phyloP scores from a whole-genome alignment of 2,113 vertebrate genomes.

The Struthio camelus region DNA sequence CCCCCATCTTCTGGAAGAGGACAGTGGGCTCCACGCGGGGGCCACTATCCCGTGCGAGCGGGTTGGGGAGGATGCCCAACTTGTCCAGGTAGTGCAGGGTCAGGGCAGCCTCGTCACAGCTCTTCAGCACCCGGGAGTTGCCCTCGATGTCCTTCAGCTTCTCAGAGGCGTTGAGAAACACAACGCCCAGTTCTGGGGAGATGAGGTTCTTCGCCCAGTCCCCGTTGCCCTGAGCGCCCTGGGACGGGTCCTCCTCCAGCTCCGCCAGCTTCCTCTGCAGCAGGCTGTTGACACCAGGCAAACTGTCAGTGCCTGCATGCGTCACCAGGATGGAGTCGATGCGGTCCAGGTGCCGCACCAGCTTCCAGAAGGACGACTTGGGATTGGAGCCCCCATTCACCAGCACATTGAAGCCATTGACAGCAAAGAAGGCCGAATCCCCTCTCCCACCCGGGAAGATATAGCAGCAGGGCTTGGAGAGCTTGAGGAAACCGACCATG shows the following conservation, averaged over 20 bases:
- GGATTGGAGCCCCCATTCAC: slow-evolving; percentile 91
- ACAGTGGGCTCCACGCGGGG: slow-evolving; percentile 79
- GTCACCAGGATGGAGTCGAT: slow-evolving; percentile 92
- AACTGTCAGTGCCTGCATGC: slow-evolving; percentile 87
- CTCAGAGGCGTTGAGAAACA: slow-evolving; percentile 87
- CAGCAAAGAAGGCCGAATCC: slow-evolving; percentile 90
- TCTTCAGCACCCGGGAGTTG: slow-evolving; percentile 70
- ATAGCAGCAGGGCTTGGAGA: slow-evolving; percentile 95
- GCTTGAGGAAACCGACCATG: slow-evolving; percentile 90
- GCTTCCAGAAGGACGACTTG: slow-evolving; percentile 93
- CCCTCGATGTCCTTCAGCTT: slow-evolving; percentile 68
- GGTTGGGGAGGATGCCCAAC: slow-evolving; percentile 79
- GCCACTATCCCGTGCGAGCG: slow-evolving; percentile 68
- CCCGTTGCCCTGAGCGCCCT: slow-evolving; percentile 68
- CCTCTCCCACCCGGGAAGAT: slow-evolving; percentile 92
- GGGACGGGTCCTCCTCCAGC: slow-evolving; percentile 77
- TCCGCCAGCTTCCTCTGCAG: slow-evolving; percentile 89
- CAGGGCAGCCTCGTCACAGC: slow-evolving; percentile 81
- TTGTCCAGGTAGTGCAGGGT: slow-evolving; percentile 79
- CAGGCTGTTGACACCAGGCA: slow-evolving; percentile 91
- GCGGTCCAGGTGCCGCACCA: slow-evolving; percentile 93
- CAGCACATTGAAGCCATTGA: slow-evolving; percentile 93
- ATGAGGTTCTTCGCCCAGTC: slow-evolving; percentile 86
- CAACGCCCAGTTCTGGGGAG: slow-evolving; percentile 89
- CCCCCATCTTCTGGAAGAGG: slow-evolving; percentile 96